Evolutionary conservation across 2,797 vertebrate species (phyloP).

Genomic region (Premnoplex brunnescens): DNA sequence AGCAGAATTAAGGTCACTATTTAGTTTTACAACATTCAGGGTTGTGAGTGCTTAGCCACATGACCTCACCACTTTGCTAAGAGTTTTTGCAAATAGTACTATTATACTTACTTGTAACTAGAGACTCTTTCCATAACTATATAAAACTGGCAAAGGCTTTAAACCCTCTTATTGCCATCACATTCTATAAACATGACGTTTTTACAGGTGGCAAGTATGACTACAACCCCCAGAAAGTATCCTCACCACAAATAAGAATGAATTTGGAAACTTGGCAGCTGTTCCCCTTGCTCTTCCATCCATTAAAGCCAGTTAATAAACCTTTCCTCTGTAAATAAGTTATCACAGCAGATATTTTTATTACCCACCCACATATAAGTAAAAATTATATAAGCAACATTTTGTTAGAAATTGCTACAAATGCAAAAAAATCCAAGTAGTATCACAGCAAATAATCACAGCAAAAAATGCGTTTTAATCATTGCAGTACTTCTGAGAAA

Average conservation of each 20-base stretch:
- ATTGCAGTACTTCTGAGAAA: neutral
- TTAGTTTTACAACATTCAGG: constrained; percentile 2
- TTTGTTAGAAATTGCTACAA: neutral
- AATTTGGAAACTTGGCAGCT: neutral
- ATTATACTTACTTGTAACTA: neutral
- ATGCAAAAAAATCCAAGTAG: neutral
- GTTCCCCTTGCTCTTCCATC: neutral
- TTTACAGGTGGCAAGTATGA: constrained; percentile 21
- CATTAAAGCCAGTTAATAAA: neutral
- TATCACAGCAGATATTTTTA: neutral
- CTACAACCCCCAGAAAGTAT: neutral
- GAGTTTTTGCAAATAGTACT: neutral
- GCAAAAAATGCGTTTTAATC: neutral
- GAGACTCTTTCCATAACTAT: neutral
- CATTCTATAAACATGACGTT: neutral
- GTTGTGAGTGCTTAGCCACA: neutral
- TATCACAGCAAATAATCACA: neutral
- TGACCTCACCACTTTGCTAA: neutral
- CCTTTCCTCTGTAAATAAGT: neutral
- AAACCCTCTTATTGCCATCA: neutral
- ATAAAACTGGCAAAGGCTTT: neutral
- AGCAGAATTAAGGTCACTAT: neutral
- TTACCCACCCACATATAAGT: neutral
- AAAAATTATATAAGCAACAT: neutral
- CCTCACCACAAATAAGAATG: neutral